Conservation (phyloP, 2,888 invertebrate species). For the Amiota minor region DNA sequence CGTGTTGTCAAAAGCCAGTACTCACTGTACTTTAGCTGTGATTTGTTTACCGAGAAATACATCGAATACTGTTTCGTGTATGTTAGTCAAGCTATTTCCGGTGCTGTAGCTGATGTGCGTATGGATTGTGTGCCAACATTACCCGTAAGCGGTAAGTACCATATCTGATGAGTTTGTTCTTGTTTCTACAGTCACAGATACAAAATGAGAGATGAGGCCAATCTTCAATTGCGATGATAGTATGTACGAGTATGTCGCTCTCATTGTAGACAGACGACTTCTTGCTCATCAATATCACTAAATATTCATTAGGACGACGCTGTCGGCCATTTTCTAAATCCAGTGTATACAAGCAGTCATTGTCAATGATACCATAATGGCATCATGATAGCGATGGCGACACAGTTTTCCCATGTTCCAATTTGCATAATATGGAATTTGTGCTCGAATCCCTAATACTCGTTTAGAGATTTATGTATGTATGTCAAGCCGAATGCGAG, state of each 20-base stretch:
- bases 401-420: constrained; percentile 21
- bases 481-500: neutral
- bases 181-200: no score
- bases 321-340: neutral
- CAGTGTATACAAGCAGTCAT: neutral
- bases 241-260: no score
- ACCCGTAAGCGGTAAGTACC: constrained; percentile 82
- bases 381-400: neutral
- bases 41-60: constrained; percentile 86
- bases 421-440: constrained; percentile 15
- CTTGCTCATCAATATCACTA: neutral
- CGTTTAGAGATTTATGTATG: neutral
- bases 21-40: constrained; percentile 85
- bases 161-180: no score
- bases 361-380: neutral
- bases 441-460: no score
- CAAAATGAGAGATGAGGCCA: no score
- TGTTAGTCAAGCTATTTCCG: constrained; percentile 88
- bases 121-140: constrained; percentile 89
- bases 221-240: no score
- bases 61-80: constrained; percentile 92
- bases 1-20: constrained; percentile 82
- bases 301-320: neutral
- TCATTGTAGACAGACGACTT: no score
- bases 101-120: constrained; percentile 87